Conservation (phyloP, 2,888 invertebrate species). For the Gastracanthus pulcherrimus region DNA sequence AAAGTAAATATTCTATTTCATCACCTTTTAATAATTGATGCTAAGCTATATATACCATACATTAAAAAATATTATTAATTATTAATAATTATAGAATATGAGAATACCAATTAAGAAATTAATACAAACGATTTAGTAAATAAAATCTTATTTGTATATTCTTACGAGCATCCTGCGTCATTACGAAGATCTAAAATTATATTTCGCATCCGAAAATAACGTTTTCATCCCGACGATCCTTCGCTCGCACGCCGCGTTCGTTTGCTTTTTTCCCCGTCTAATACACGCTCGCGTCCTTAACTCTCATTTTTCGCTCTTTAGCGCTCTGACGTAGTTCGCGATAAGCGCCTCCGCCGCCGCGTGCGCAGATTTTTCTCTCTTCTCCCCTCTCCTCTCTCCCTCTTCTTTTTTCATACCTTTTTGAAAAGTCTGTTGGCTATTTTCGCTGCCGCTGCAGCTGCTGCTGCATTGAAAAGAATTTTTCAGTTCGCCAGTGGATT, state of each 20-base stretch:
- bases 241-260: neutral
- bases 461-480: neutral
- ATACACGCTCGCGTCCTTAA: neutral
- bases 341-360: neutral
- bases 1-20: no score
- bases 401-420: neutral
- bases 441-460: neutral
- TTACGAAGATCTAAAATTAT: neutral
- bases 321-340: neutral
- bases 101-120: no score
- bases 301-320: conserved; percentile 2
- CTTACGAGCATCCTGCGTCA: no score
- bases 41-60: no score
- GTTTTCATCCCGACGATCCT: no score
- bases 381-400: neutral
- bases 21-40: no score
- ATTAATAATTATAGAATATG: no score
- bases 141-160: no score
- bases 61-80: no score
- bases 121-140: no score
- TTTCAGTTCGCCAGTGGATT: neutral
- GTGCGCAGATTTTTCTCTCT: neutral
- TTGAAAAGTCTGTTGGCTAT: conserved; percentile 2
- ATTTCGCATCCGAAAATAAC: neutral
- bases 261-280: neutral